Base-by-base conservation (phyloP, 1,140 invertebrate genomes). In the Cydia amplana region DNA sequence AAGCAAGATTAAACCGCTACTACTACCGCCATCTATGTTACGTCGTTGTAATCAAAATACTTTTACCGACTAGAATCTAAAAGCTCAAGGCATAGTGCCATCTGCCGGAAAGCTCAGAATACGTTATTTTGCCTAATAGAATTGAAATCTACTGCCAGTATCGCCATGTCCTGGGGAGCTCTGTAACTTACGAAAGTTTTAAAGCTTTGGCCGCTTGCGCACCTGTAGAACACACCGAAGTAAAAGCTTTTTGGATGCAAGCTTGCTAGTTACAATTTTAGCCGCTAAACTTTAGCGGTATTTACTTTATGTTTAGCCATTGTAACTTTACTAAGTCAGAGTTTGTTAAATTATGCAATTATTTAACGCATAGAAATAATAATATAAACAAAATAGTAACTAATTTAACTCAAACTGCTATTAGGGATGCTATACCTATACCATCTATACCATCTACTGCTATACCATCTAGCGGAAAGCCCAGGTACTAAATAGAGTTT, bases 61-160 rank as follows among this genome's bases (percentile, higher is more conserved):
- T 28, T 32, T 32, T 6, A 64, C 63, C 25, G 12, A 28, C 18
- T 64, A 28, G 25, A 64, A 64, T 49, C 14, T 70, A 77, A 77
- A 82, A 78, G 73, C 75, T 78, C 4, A 2, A 7, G 9, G n/a
- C 63, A 23, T 72, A 55, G 51, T 64, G 83, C 65, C 86, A 85
- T 86, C 86, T 86, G 75, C 9, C 65, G 78, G 16, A 79, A 85
- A 83, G 76, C 83, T 80, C n/a, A 55, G n/a, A 46, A 46, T 46
- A 18, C 49, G n/a, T 51, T 55, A 23, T 25, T 9, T 70, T 36
- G 6, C 64, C 16, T 3, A 36, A 32, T 67, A 67, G 10, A 32
- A 32, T 60, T 10, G 64, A 76, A 83, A 78, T 72, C 74, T 77
- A 1, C 3, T 12, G 12, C 16, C 64, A 28, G 32, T 74, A 43